phyloP scores from a whole-genome alignment of 2,113 vertebrate genomes.

The Aleadryas rufinucha region DNA sequence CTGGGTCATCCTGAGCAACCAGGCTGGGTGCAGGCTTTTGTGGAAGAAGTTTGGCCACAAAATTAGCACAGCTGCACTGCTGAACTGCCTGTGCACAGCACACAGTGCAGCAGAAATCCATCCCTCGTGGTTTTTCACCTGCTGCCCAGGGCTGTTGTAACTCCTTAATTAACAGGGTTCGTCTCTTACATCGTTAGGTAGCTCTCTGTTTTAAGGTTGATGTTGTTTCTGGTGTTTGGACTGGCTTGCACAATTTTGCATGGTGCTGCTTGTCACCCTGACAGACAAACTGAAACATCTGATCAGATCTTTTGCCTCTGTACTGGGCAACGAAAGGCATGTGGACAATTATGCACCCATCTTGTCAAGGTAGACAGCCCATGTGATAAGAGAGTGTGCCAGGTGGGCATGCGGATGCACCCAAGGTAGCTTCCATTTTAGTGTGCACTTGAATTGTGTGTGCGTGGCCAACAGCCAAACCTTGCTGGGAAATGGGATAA shows the following conservation, averaged over 20 bases:
- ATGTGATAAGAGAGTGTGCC: background rate
- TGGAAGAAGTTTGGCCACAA: background rate
- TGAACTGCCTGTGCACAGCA: accelerated
- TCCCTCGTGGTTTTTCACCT: background rate
- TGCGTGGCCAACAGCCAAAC: background rate
- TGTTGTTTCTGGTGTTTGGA: background rate
- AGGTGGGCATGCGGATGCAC: background rate
- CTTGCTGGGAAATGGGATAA: background rate
- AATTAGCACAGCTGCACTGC: background rate
- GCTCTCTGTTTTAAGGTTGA: background rate
- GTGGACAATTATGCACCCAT: background rate
- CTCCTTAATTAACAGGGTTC: background rate
- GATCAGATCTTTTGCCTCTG: background rate
- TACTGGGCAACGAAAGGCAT: background rate
- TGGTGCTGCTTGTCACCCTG: background rate
- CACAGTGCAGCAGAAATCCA: background rate
- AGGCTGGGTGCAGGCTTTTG: background rate
- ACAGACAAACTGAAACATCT: background rate
- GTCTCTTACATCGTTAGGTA: background rate
- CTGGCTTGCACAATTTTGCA: background rate
- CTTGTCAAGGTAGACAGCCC: background rate
- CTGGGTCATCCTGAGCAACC: background rate
- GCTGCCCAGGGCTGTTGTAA: background rate
- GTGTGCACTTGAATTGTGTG: background rate
- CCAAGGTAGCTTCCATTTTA: background rate